Base-by-base conservation (phyloP, 2,888 invertebrate genomes). In the Crematogaster levior region DNA sequence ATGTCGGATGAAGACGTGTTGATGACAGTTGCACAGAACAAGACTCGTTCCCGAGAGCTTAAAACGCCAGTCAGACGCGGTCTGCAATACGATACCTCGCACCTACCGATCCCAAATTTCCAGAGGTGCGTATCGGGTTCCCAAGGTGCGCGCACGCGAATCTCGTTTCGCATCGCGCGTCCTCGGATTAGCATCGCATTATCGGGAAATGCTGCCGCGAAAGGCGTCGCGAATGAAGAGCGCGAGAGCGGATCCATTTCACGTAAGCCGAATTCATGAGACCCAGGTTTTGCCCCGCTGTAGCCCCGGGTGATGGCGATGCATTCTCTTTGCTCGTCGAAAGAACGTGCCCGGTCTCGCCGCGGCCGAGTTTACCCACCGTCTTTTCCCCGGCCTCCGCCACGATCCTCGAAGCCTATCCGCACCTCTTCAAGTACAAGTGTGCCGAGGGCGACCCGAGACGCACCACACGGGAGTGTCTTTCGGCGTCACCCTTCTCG, bases 211-310 rank as follows among this genome's bases (percentile, higher is more conserved):
- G 56, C 43, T 56, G 21, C 53, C 84, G 86, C 74, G 82, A 81
- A 77, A 80, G 61, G 56, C 79, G 46, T 58, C 79, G 80, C 82
- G 85, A 73, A 65, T 37, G 65, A 27, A 63, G 48, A 70, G 21
- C 51, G 58, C 66, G 63, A 73, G 43, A 84, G 70, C 74, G 91
- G 94, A 94, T 94, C 94, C 91, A 94, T 94, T 94, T 94, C 94
- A 94, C 92, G 92, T 94, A 94, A 94, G 94, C 94, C 93, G 92
- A 93, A 93, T 94, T 94, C 94, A 94, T 94, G 93, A 93, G 93
- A 91, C 85, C 10, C 27, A 4, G 2, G 7, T 24, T 21, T 51
- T 84, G 81, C 75, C n/a, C n/a, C 43, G 72, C 61, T 86, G 84
- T 90, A 84, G 93, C 92, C 90, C 86, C 86, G 89, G 90, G 91